Percentiles rank a stretch among this genome's conserved stretches.
Evolutionary conservation across 2,797 vertebrate genomes (phyloP).

Genomic region (Onychomys torridus): DNA sequence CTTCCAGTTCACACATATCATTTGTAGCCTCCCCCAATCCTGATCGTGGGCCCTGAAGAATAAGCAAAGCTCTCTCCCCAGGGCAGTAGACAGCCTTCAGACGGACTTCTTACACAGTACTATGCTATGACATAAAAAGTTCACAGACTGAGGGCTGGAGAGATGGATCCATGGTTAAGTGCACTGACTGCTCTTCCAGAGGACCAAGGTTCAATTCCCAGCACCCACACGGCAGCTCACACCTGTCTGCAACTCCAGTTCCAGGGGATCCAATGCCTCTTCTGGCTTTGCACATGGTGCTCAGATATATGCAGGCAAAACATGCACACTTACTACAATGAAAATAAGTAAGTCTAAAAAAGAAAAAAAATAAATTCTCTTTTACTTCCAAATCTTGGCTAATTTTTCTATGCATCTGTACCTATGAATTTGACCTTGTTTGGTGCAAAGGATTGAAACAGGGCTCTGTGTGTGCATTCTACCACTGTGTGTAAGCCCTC

Average conservation of each 20-base stretch:
- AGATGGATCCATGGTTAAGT: not conserved
- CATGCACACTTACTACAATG: too few species aligned
- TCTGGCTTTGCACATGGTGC: not conserved
- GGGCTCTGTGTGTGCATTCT: not conserved
- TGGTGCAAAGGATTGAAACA: not conserved
- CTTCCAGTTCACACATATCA: not conserved
- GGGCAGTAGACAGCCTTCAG: not conserved
- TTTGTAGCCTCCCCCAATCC: not conserved
- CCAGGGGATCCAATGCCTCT: not conserved
- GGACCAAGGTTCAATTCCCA: not conserved
- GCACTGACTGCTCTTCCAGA: not conserved
- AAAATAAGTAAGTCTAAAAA: not conserved
- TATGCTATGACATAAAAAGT: not conserved
- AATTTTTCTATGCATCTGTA: not conserved
- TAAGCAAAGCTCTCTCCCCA: not conserved
- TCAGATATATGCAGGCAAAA: not conserved
- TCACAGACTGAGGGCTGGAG: not conserved
- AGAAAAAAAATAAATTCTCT: not conserved
- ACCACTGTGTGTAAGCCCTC: not conserved
- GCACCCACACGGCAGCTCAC: not conserved
- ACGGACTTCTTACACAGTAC: not conserved
- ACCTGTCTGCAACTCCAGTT: not conserved
- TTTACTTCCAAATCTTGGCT: slow-evolving; percentile 14
- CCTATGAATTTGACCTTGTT: not conserved
- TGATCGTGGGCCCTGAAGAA: not conserved